A percentile compares a stretch with the other conserved stretches of the same genome.
These are phyloP conservation scores for Mus musculus DNA, from an alignment of 2,113 vertebrate species.

Conservation along the genomic window GRCm39 chr1:23306001-23306500, in stretches of 20 bases:
- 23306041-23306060: not conserved
- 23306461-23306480: constrained; percentile 37
- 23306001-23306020: not conserved
- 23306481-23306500: not conserved
- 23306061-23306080: not conserved
- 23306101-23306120: constrained; percentile 18
- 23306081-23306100: not conserved
- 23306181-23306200: not conserved
- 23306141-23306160: not conserved
- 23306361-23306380: constrained; percentile 44
- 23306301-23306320: not conserved
- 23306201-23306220: not conserved
- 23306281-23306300: constrained; percentile 13
- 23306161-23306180: not conserved
- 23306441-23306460: not conserved
- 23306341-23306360: constrained; percentile 31
- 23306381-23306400: constrained; percentile 48
- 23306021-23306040: not conserved
- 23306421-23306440: not conserved
- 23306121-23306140: constrained; percentile 7
- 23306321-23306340: constrained; percentile 30
- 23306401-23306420: not conserved
- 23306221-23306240: not conserved
- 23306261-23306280: not conserved
- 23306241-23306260: not conserved